Percentiles rank a stretch among this genome's conserved stretches.
These are phyloP conservation scores for Drosophila prosaltans DNA, from an alignment of 1,140 invertebrate genomes.

Conservation along the genomic window DNA sequence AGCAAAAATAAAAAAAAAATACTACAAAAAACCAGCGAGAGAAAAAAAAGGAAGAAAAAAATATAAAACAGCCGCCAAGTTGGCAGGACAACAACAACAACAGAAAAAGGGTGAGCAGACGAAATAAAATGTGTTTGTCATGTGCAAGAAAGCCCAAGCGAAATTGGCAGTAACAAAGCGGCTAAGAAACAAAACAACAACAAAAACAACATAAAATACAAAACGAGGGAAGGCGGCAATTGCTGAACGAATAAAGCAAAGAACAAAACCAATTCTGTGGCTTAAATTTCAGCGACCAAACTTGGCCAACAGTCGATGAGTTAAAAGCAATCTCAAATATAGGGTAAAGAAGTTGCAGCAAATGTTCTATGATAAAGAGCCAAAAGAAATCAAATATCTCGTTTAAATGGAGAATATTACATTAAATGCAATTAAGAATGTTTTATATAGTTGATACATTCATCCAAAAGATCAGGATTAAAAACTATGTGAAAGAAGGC, in stretches of 20 bases:
- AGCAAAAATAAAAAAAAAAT: slow-evolving; percentile 19
- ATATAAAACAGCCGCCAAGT: slow-evolving; percentile 35
- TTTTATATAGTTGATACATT: too few species aligned
- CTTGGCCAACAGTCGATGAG: slow-evolving; percentile 8
- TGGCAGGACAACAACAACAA: slow-evolving; percentile 19
- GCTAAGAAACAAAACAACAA: neutral
- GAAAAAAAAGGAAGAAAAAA: slow-evolving; percentile 6
- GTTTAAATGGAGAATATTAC: neutral
- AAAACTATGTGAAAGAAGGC: too few species aligned
- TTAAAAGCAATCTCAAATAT: neutral
- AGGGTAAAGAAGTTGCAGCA: neutral
- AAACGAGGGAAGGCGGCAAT: neutral
- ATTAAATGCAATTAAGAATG: too few species aligned
- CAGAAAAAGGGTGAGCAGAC: slow-evolving; percentile 2
- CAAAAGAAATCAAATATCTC: neutral
- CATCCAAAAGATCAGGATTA: too few species aligned
- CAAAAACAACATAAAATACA: slow-evolving; percentile 18
- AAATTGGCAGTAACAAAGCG: slow-evolving; percentile 24
- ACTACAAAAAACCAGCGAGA: neutral
- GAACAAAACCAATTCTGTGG: slow-evolving; percentile 31
- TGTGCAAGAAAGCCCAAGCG: slow-evolving; percentile 35
- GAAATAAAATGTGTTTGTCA: slow-evolving; percentile 45
- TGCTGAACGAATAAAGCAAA: slow-evolving; percentile 14
- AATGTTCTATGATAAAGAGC: neutral
- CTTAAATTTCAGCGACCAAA: slow-evolving; percentile 18